Evolutionary conservation across 1,140 invertebrate genomes (phyloP).

Genomic region (Drosophila suzukii): DNA sequence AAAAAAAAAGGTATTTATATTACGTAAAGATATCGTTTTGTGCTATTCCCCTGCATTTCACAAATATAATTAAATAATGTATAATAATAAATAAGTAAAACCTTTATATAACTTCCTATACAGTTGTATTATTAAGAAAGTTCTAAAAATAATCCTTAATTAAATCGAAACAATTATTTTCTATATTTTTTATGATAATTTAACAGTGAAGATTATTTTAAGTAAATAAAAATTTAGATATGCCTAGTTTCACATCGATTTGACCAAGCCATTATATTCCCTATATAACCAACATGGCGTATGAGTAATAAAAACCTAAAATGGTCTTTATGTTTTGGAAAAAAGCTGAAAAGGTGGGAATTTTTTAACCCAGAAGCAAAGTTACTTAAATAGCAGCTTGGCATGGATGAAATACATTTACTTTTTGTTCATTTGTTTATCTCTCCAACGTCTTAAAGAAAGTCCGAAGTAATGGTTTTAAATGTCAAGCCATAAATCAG

Average conservation of each 20-base stretch:
- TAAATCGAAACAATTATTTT: no score
- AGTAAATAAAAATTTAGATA: no score
- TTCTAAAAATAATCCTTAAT: no score
- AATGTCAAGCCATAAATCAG: background rate
- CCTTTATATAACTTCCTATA: no score
- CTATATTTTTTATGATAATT: no score
- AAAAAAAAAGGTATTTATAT: no score
- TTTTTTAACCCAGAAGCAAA: background rate
- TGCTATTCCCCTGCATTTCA: no score
- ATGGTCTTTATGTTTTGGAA: background rate
- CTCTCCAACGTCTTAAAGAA: background rate
- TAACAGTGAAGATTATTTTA: no score
- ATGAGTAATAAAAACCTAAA: background rate
- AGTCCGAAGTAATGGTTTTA: background rate
- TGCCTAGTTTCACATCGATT: background rate
- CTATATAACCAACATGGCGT: background rate
- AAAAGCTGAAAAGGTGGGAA: background rate
- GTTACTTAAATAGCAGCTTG: background rate
- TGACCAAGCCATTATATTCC: background rate
- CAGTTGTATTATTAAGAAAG: no score
- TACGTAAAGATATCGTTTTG: no score
- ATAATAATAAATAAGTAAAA: no score
- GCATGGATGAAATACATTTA: background rate
- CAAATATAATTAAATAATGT: no score
- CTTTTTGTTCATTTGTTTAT: background rate